These are phyloP conservation scores for Holothuria scabra DNA, from an alignment of 53 echinoderm and acorn worm genomes.

Conservation along the genomic window DNA sequence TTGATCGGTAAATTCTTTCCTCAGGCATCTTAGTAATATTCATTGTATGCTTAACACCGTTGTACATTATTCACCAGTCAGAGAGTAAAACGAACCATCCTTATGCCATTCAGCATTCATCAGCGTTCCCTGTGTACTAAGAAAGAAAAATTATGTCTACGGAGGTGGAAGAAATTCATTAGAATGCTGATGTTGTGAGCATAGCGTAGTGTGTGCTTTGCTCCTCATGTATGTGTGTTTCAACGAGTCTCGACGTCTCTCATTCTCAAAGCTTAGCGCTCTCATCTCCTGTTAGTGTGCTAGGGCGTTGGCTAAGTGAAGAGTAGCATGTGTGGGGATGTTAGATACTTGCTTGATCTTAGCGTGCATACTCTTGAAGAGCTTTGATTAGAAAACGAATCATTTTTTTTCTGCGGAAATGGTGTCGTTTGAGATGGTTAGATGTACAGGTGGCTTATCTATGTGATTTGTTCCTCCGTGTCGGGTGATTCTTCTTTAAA, in stretches of 20 bases:
- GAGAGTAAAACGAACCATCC: slow-evolving; percentile 8
- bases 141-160: slow-evolving; percentile 35
- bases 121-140: background rate
- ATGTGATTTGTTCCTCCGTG: slow-evolving; percentile 50
- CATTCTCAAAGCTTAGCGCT: no score
- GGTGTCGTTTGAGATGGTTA: slow-evolving; percentile 1
- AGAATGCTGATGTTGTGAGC: slow-evolving; percentile 20
- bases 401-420: slow-evolving; percentile 8
- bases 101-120: background rate
- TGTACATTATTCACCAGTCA: slow-evolving; percentile 12
- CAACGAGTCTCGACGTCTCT: no score
- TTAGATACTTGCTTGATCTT: no score
- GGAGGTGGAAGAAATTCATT: slow-evolving; percentile 39
- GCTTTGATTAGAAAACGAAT: no score
- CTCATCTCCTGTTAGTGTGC: background rate
- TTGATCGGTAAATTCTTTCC: background rate
- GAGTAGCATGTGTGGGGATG: no score
- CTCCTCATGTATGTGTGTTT: background rate
- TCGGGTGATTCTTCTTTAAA: slow-evolving; percentile 33
- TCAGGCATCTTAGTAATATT: slow-evolving; percentile 30
- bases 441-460: slow-evolving; percentile 51
- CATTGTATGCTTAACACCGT: slow-evolving; percentile 15
- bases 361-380: no score
- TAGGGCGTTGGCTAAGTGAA: slow-evolving; percentile 44
- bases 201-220: background rate